phyloP scores from a whole-genome alignment of 2,113 vertebrate species.

The Mellivora capensis region DNA sequence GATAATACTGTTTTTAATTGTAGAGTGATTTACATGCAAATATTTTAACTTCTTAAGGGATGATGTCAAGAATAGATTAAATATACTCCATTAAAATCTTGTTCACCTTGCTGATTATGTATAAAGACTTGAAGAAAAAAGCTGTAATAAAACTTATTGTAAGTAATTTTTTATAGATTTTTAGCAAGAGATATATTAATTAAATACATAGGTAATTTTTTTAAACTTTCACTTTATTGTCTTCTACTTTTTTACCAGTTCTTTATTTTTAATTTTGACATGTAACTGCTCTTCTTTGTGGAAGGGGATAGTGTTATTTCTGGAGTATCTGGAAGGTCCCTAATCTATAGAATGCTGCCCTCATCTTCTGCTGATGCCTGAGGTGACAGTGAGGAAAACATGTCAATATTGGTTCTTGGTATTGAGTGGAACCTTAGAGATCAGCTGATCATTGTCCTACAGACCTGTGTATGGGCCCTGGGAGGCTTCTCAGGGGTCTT shows the following conservation, averaged over 20 bases:
- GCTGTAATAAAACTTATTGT: background rate
- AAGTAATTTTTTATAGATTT: background rate
- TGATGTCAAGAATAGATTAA: background rate
- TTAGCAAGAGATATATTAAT: background rate
- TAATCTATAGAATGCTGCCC: background rate
- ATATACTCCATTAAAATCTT: background rate
- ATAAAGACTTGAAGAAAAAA: background rate
- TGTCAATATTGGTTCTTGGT: background rate
- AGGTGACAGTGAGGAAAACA: background rate
- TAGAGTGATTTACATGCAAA: background rate
- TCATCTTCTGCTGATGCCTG: background rate
- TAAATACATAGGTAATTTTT: background rate
- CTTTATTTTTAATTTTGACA: constrained; percentile 9
- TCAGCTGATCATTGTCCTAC: background rate
- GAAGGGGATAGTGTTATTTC: background rate
- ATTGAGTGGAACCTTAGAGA: background rate
- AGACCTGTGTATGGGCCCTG: background rate
- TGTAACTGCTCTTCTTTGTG: background rate
- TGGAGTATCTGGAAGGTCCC: background rate
- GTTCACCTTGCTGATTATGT: background rate
- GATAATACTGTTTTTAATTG: background rate
- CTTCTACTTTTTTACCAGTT: background rate
- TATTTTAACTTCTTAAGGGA: background rate
- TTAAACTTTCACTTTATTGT: background rate
- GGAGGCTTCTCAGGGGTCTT: background rate